Evolutionary conservation across 37 sponge, comb jelly and placozoan genomes (phyloP), one percentile per base, ranked within the genome.

Genomic region (Chondrosia reniformis): DNA sequence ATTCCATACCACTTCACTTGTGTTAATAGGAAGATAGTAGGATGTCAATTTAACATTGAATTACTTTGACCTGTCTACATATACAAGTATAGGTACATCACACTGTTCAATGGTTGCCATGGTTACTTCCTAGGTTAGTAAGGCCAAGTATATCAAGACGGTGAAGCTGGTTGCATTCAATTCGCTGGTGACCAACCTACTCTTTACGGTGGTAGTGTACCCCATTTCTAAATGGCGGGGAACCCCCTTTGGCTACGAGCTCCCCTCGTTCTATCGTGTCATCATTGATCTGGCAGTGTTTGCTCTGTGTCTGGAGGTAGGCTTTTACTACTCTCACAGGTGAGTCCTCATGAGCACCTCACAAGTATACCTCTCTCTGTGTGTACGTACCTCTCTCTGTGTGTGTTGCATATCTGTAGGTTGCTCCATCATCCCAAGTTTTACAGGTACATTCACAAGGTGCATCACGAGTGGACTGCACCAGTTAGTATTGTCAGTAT

Each of bases 391-490:
- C 17, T 33, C 17, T 69, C 10, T 30, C 9, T 46, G 10, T 25
- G 55, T 46, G 33, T 71, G 38, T 31, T 30, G 57, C 22, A 3
- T 1, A 25, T 39, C 59, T 62, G 17, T 61, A 90, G 97, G 76
- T 49, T 93, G 45, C 79, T 93, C 27, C 97, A 97, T 65, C 80
- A 61, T 42, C 83, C 84, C 0, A 63, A 33, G 54, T 64, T 97
- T 41, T 97, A 97, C 86, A 91, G 85, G 61, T 83, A 80, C 79
- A 88, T 91, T 22, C 98, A 97, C 90, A 97, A 94, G 86, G 82
- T 55, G 8, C 98, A 97, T 66, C 98, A 97, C 78, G 94, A 97
- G 63, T 94, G 92, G 92, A 89, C 79, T 0, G 90, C 92, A 24
- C 98, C 98, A 0, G 72, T 91, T 15, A 71, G 84, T 15, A 78